Evolutionary conservation across 2,888 invertebrate species (phyloP), one percentile per base, ranked within the genome.

Genomic region (Apoda limacodes): DNA sequence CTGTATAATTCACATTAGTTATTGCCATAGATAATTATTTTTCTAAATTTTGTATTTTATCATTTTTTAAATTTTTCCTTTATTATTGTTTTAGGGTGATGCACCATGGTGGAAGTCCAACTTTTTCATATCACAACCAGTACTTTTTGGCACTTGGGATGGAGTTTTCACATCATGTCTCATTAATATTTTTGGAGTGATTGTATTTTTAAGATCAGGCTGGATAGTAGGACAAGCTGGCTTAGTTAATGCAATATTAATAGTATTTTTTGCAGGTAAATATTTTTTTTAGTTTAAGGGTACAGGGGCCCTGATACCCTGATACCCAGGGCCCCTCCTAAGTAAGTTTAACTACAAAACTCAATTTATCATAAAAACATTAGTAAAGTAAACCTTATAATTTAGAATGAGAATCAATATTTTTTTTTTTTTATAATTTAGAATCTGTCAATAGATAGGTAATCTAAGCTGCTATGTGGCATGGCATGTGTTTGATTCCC

Each of bases 91-190:
- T 28, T n/a, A 90, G 90, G 89, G 88, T 44, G 87, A 89, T 53
- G 87, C 88, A 44, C 93, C 93, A 28, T 97, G 96, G 96, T 97
- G 95, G 95, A 93, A 95, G 71, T 90, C 95, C 15, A 95, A 96
- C 61, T 96, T 98, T 71, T 95, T 98, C 62, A 90, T 98, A 69
- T 94, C 95, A 17, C 94, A 97, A 67, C 96, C 95, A 19, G 92
- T 97, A 30, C 80, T 97, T 29, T 98, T 98, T 81, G 97, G 98
- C 9, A 95, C 96, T 1, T 98, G 95, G 94, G 98, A 98, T 74
- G 98, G 98, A 42, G 98, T 98, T 5, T 98, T 97, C 64, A 96
- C 97, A 32, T 95, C 97, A 29, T 97, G 96, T 62, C 87, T 98
- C 53, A 95, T 98, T 58, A 98, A 98, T 71, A 94, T 98, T 35